Evolutionary conservation across 1,140 invertebrate species (phyloP), one percentile per base, ranked within the genome.

Genomic region (Drosophila oshimai): DNA sequence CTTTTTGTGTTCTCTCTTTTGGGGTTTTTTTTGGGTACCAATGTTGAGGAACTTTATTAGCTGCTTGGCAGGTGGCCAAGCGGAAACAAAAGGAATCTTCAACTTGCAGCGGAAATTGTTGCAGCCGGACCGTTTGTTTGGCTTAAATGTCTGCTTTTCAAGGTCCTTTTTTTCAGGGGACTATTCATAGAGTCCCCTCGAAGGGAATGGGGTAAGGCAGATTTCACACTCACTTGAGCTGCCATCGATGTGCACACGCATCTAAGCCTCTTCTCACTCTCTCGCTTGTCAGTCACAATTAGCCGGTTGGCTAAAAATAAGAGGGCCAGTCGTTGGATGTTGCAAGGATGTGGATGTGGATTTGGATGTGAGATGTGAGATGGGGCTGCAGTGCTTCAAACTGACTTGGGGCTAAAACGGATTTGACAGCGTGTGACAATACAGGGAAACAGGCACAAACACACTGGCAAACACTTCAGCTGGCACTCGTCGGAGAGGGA

Each of bases 371-470:
- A 20, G 13, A 34, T n/a, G 17, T 10, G 12, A 17, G 22, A 45
- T 37, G 7, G 20, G 26, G 10, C 15, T 9, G 10, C 71, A 76
- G 61, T 81, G 73, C 62, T 75, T 81, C 39, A 51, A 50, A 49
- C 46, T 60, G 72, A 76, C 76, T 80, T 71, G 51, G 47, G 80
- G 50, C 75, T 60, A 80, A 68, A 80, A 45, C 65, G 60, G 75
- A 57, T 80, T 80, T 86, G 79, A 79, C 79, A 84, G 80, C 70
- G 74, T 84, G 70, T 84, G 80, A 84, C 79, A 80, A 80, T 76
- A 55, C 77, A 67, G 37, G 28, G 58, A 18, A 28, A 18, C 42
- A 15, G 18, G 12, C 55, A 69, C 64, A 51, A 13, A 64, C 47
- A 33, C 55, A 57, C 28, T 33, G 28, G 6, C 24, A 50, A 24